These are phyloP conservation scores for Phoebastria nigripes DNA, from an alignment of 2,797 vertebrate genomes.

Conservation along the genomic window DNA sequence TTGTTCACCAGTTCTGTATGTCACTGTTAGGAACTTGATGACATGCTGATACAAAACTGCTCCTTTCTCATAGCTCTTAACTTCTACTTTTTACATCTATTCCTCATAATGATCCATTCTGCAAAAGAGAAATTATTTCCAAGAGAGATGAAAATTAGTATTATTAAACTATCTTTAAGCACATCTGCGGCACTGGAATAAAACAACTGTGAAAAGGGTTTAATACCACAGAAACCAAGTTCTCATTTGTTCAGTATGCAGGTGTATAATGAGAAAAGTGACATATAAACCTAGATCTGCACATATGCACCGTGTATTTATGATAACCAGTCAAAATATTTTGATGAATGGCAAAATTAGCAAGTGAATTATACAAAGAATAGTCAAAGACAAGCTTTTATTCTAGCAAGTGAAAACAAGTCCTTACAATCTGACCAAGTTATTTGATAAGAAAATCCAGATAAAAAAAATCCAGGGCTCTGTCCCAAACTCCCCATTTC, in stretches of 20 bases:
- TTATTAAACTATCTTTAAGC: not conserved
- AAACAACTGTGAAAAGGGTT: not conserved
- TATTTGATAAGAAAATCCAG: not conserved
- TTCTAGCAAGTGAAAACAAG: not conserved
- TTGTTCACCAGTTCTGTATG: not conserved
- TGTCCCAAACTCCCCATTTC: not conserved
- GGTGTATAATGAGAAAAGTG: not conserved
- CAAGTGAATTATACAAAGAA: not conserved
- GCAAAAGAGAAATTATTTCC: not conserved
- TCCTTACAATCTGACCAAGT: not conserved
- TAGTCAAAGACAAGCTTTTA: not conserved
- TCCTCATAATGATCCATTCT: not conserved
- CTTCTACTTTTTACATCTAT: not conserved
- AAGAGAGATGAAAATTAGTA: not conserved
- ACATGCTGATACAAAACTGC: not conserved
- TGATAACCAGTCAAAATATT: not conserved
- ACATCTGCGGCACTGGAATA: not conserved
- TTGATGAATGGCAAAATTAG: not conserved
- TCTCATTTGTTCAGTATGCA: not conserved
- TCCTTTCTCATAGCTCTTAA: not conserved
- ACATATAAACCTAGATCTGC: not conserved
- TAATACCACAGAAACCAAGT: not conserved
- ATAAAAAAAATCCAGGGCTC: not conserved
- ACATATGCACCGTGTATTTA: not conserved
- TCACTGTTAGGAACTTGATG: not conserved